Base-by-base conservation (phyloP, 23 tunicate genomes). In the Trididemnum miniatum region DNA sequence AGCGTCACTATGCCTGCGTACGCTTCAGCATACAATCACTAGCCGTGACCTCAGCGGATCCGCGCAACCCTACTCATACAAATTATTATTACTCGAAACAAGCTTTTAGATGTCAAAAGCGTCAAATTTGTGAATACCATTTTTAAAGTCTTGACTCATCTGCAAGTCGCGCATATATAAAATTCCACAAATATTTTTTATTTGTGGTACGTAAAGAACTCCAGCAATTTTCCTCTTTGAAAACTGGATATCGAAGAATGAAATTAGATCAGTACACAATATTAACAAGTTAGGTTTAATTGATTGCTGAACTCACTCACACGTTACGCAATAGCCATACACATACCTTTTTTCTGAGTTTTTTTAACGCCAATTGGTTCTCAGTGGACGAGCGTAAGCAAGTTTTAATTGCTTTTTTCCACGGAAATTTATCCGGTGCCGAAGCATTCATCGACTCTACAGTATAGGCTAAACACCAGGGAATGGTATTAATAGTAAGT, bases 341-440 rank as follows among this genome's bases (percentile, higher is more conserved):
- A n/a, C n/a, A 2, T 63, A 86, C 90, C 80, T 80, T 86, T 72
- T 86, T 86, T 44, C 69, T 35, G 34, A 86, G 57, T 59, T 80
- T 79, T 60, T 86, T 86, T 20, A 80, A 71, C 0, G 84, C 35
- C 73, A 86, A 35, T 60, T 80, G 40, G 34, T 71, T 36, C 32
- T 86, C 80, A 35, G 31, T 38, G 0, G 83, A 1, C 0, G 78
- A 32, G 27, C 60, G 71, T 26, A 86, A 38, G 71, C 84, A 79
- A 5, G 29, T 9, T 24, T 71, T 71, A 2, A 86, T 86, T 51
- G 85, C 71, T 57, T 71, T 79, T 57, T 71, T 79, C 90, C 90
- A 86, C 12, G 80, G 84, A 79, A 86, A 86, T 38, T 79, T 79
- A 7, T 44, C 27, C 24, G 34, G 0, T 15, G 72, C 20, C 59